Percentiles rank a stretch among this genome's conserved stretches.
These are phyloP conservation scores for Ianthella basta DNA, from an alignment of 37 sponge, comb jelly and placozoan genomes.

Conservation along the genomic window DNA sequence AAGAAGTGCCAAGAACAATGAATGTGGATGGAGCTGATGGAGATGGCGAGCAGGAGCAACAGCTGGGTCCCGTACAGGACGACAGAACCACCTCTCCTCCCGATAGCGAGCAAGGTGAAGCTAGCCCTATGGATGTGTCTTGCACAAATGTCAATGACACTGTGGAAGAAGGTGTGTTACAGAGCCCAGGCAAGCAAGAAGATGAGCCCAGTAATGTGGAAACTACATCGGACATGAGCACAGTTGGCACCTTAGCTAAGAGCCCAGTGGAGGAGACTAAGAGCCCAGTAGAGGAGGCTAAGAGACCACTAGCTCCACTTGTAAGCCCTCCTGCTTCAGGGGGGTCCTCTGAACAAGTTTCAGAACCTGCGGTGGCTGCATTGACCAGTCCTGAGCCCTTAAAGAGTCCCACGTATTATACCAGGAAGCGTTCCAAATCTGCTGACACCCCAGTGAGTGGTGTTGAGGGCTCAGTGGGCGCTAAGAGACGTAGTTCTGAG, in stretches of 20 bases:
- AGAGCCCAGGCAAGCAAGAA: no score
- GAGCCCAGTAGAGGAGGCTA: neutral
- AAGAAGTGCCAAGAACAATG: neutral
- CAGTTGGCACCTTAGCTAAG: neutral
- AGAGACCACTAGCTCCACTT: conserved; percentile 1
- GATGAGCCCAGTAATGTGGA: neutral
- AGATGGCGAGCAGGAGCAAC: neutral
- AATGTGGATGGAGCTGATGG: neutral
- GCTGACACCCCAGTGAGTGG: no score
- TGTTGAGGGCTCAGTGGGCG: no score
- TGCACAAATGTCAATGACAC: neutral
- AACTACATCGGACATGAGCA: neutral
- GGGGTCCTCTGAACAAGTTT: no score
- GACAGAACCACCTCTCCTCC: neutral
- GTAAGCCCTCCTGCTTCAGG: neutral
- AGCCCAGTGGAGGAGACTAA: neutral
- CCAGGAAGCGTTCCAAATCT: no score
- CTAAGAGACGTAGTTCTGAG: no score
- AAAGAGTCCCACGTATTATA: no score
- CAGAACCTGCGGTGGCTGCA: no score
- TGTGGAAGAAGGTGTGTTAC: neutral
- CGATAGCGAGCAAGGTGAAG: neutral
- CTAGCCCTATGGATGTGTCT: neutral
- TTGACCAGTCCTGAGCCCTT: no score
- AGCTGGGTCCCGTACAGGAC: neutral